phyloP scores from a whole-genome alignment of 2,113 vertebrate genomes.

The Hippocampus mohnikei region DNA sequence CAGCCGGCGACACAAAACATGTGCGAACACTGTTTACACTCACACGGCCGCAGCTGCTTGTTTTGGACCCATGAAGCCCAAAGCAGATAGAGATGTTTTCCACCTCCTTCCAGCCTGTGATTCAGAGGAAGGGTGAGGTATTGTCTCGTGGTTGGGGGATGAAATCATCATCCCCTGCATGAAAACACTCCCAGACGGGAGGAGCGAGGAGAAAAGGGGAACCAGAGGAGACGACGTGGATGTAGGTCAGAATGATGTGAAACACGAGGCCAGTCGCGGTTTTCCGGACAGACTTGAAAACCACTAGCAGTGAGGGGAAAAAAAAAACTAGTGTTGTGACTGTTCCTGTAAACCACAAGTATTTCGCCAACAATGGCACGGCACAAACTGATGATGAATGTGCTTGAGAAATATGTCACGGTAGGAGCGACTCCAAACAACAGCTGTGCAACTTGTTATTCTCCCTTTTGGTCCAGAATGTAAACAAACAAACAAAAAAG shows the following conservation, averaged over 20 bases:
- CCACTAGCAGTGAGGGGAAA: constrained; percentile 43
- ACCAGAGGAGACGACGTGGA: constrained; percentile 22
- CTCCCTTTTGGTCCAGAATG: background rate
- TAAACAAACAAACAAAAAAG: background rate
- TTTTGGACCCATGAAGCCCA: constrained; percentile 32
- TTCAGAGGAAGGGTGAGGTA: constrained; percentile 64
- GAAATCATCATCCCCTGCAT: constrained; percentile 59
- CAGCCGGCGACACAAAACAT: constrained; percentile 26
- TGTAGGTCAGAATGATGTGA: constrained; percentile 56
- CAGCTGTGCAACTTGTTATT: constrained; percentile 39
- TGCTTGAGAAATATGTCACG: constrained; percentile 40
- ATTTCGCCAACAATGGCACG: constrained; percentile 49
- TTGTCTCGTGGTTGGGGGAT: constrained; percentile 59
- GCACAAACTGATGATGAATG: constrained; percentile 41
- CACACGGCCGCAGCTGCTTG: constrained; percentile 41
- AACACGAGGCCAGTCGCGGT: constrained; percentile 46
- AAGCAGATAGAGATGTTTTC: constrained; percentile 48
- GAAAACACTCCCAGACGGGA: constrained; percentile 29
- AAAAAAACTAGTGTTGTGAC: constrained; percentile 46
- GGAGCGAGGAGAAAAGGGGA: constrained; percentile 16
- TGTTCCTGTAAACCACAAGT: constrained; percentile 51
- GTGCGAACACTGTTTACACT: constrained; percentile 10
- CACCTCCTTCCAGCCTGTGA: constrained; percentile 46
- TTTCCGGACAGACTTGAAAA: constrained; percentile 53
- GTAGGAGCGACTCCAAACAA: constrained; percentile 39